A percentile compares a stretch with the other conserved stretches of the same genome.
These are phyloP conservation scores for Palythoa grandis DNA, from an alignment of 92 coral and sea anemone species.

Conservation along the genomic window DNA sequence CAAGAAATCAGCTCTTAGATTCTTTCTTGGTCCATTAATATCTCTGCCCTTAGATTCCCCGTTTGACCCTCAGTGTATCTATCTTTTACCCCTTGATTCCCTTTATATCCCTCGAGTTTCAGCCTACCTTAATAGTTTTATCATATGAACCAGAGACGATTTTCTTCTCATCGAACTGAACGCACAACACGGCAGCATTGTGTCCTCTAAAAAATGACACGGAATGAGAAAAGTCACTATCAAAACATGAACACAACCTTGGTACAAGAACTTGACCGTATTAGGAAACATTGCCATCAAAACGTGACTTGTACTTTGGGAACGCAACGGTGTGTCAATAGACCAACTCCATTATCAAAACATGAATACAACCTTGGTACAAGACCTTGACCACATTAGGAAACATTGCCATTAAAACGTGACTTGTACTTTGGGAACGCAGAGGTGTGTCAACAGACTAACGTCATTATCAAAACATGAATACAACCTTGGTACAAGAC, in stretches of 20 bases:
- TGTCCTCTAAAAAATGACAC: slow-evolving; percentile 72
- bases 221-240: neutral
- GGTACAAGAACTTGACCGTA: neutral
- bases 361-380: neutral
- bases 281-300: neutral
- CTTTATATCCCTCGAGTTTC: no score
- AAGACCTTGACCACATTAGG: neutral
- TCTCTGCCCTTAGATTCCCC: no score
- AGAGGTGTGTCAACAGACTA: no score
- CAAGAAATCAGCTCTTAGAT: no score
- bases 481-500: neutral
- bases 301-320: neutral
- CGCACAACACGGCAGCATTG: slow-evolving; percentile 98
- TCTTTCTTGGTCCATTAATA: no score
- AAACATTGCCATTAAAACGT: no score
- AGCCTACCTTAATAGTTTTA: slow-evolving; percentile 93
- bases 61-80: no score
- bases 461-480: neutral
- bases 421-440: no score
- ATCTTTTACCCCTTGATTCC: no score
- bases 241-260: neutral
- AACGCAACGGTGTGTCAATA: neutral
- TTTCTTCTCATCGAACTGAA: slow-evolving; percentile 97
- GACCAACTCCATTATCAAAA: neutral
- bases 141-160: slow-evolving; percentile 99